phyloP scores from a whole-genome alignment of 2,888 invertebrate genomes.

The Hemithea aestivaria region DNA sequence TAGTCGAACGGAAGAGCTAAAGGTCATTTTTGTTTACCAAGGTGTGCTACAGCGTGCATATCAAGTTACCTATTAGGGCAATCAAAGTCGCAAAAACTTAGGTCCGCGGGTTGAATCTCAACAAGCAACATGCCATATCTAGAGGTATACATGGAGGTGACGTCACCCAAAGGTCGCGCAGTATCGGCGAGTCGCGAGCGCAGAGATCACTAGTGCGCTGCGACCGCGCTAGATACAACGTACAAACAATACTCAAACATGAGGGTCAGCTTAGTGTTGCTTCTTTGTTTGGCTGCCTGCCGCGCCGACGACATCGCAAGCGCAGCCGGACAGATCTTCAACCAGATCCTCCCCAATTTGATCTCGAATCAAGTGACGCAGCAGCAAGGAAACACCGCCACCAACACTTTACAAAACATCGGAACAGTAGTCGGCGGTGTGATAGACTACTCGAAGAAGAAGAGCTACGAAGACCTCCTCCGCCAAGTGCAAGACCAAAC shows the following conservation, averaged over 20 bases:
- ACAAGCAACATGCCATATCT: constrained; percentile 59
- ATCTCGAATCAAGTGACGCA: constrained; percentile 56
- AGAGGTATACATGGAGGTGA: constrained; percentile 48
- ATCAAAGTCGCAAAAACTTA: constrained; percentile 57
- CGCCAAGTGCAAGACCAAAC: constrained; percentile 73
- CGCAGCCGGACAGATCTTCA: constrained; percentile 70
- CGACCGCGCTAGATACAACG: constrained; percentile 58
- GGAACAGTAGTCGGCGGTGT: constrained; percentile 73
- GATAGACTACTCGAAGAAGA: constrained; percentile 71
- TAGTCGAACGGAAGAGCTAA: constrained; percentile 24
- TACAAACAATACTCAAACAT: constrained; percentile 45
- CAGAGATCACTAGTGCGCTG: constrained; percentile 71
- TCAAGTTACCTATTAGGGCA: constrained; percentile 42
- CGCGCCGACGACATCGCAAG: constrained; percentile 62
- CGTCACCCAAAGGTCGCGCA: constrained; percentile 69
- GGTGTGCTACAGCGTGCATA: constrained; percentile 26
- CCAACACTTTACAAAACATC: constrained; percentile 63
- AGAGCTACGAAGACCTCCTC: constrained; percentile 67
- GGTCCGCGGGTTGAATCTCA: constrained; percentile 57
- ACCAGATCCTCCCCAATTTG: constrained; percentile 63
- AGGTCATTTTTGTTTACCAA: constrained; percentile 53
- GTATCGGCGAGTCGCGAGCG: constrained; percentile 52
- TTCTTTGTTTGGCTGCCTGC: constrained; percentile 47
- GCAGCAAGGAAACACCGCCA: constrained; percentile 62
- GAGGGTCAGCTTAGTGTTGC: constrained; percentile 52